Base-by-base conservation (phyloP, 2,797 vertebrate species). In the Sibirionetta formosa region DNA sequence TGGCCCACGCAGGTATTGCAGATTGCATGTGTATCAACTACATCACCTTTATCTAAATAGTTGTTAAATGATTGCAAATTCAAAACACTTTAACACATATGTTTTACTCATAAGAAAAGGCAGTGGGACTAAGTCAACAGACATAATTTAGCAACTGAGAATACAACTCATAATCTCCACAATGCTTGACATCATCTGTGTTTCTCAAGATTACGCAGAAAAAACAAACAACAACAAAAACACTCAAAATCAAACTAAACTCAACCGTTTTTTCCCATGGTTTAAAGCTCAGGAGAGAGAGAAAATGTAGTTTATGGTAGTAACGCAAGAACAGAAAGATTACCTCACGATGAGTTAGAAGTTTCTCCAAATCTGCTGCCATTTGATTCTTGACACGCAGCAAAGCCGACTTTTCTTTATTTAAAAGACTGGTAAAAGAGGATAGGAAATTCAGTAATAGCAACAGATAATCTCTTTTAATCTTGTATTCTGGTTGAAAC, bases 271-370 rank as follows among this genome's bases (percentile, higher is more conserved):
- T 51, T 50, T 16, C 18, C n/a, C 44, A 23, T 33, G 40, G 51
- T 81, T 86, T 77, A 92, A 78, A 9, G 22, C 40, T 22, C 5
- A 53, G 14, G 20, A 94, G 31, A 58, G 4, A 42, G 3, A 42
- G 64, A 82, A 88, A 57, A 54, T 1, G 5, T 38, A 79, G 20
- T 82, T 90, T 86, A 91, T 40, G 40, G 29, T 24, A 94, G 86
- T 54, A 92, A 90, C 46, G 44, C 56, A 90, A 88, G 94, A 97
- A 90, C 54, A 75, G 61, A 57, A 91, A 78, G 85, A 94, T 95
- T 99, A 99, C 99, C 99, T 99, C 99, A 96, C 98, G 98, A 88
- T 99, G 99, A 98, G 98, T 99, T 93, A 99, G 98, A 92, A 99
- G 99, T 94, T 98, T 97, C 96, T 99, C 99, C 96, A 99, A 98